Conservation (phyloP, 2,888 invertebrate genomes). For the Thecocarcelia acutangulata region DNA sequence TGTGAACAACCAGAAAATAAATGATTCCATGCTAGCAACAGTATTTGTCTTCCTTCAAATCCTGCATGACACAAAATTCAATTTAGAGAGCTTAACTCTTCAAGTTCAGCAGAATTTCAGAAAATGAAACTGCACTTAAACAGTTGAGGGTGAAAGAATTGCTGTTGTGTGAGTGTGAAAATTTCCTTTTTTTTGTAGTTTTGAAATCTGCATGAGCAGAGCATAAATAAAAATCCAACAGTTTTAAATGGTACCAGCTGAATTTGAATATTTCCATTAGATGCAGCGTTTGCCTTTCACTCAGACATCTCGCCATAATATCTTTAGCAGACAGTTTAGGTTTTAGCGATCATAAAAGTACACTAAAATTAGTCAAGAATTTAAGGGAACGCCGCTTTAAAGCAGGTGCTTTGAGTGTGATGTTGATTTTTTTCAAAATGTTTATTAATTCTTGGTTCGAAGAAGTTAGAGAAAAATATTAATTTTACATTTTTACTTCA, state of each 20-base stretch:
- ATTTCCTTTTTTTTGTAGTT: not conserved
- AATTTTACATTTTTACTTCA: too few relatives aligned
- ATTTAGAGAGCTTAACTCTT: constrained; percentile 19
- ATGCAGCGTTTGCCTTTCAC: constrained; percentile 64
- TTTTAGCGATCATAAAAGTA: too few relatives aligned
- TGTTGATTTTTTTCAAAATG: too few relatives aligned
- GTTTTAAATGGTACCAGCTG: constrained; percentile 55
- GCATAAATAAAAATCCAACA: constrained; percentile 29
- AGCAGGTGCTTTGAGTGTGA: too few relatives aligned
- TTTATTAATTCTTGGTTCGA: too few relatives aligned
- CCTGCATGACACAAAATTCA: not conserved
- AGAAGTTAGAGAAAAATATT: too few relatives aligned
- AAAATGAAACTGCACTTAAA: constrained; percentile 7
- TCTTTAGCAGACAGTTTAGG: not conserved
- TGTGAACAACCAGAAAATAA: constrained; percentile 17
- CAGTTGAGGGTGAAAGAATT: not conserved
- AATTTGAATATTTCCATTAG: constrained; percentile 60
- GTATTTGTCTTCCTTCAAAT: constrained; percentile 11
- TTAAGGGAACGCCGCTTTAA: too few relatives aligned
- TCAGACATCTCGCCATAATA: constrained; percentile 44
- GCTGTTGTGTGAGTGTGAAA: not conserved
- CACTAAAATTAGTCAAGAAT: too few relatives aligned
- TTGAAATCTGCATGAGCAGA: constrained; percentile 8
- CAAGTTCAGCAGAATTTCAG: not conserved
- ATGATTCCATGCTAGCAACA: not conserved